phyloP scores from a whole-genome alignment of 2,888 invertebrate genomes.

The Halocaridina rubra region DNA sequence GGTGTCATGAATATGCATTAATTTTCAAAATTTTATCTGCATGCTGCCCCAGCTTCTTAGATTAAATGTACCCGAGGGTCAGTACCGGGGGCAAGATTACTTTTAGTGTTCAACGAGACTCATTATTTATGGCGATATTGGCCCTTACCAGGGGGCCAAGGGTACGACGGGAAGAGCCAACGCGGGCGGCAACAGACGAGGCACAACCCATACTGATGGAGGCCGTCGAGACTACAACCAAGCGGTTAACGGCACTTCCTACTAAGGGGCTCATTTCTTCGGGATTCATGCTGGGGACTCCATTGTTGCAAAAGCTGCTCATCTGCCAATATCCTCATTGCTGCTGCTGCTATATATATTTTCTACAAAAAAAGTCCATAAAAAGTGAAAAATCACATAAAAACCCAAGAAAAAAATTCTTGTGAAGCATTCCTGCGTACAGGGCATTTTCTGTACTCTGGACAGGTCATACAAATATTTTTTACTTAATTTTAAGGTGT shows the following conservation, averaged over 20 bases:
- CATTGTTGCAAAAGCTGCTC: background rate
- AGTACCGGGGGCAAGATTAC: conserved; percentile 26
- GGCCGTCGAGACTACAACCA: conserved; percentile 17
- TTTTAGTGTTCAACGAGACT: conserved; percentile 54
- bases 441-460: conserved; percentile 36
- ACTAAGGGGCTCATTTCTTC: conserved; percentile 1
- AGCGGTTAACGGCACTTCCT: conserved; percentile 27
- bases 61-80: background rate
- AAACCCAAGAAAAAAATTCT: conserved; percentile 19
- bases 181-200: conserved; percentile 55
- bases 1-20: background rate
- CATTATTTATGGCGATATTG: conserved; percentile 63
- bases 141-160: conserved; percentile 63
- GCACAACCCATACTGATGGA: conserved; percentile 55
- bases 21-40: background rate
- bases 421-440: conserved; percentile 46
- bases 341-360: background rate
- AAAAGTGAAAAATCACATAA: conserved; percentile 26
- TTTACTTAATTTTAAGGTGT: conserved; percentile 47
- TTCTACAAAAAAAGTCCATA: conserved; percentile 1
- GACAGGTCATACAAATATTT: conserved; percentile 42
- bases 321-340: conserved; percentile 9
- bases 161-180: conserved; percentile 52
- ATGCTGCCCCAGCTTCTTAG: conserved; percentile 6
- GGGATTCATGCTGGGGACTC: background rate